Conservation (phyloP, 2,888 invertebrate genomes). For the Andrena hattorfiana region DNA sequence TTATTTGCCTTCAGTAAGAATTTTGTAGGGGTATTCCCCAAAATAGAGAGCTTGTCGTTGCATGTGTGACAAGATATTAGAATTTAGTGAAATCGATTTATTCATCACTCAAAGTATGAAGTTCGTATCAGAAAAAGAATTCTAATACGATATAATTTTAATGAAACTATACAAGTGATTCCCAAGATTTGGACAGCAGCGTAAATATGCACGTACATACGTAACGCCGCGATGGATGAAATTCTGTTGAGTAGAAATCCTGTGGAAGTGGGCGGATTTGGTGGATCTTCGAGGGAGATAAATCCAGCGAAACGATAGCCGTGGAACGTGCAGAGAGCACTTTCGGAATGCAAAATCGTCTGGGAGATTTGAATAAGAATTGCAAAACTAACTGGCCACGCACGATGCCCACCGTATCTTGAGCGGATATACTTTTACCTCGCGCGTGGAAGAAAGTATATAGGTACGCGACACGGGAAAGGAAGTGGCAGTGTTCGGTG, state of each 20-base stretch:
- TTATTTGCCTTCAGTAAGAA: no score
- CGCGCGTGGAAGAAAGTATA: constrained; percentile 60
- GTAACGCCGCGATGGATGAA: neutral
- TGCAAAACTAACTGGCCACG: constrained; percentile 64
- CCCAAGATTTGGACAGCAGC: neutral
- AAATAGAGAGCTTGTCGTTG: no score
- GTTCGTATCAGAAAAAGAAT: no score
- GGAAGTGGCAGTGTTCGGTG: constrained; percentile 59
- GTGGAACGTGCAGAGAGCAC: constrained; percentile 3
- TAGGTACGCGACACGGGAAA: constrained; percentile 50
- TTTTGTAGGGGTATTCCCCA: no score
- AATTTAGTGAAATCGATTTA: no score
- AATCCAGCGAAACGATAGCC: constrained; percentile 9
- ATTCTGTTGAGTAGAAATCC: neutral
- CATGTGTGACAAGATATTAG: no score
- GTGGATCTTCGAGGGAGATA: constrained; percentile 38
- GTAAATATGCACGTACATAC: neutral
- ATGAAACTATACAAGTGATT: neutral
- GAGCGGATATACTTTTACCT: constrained; percentile 63
- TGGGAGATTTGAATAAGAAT: constrained; percentile 59
- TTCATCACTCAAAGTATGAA: no score
- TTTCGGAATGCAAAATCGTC: constrained; percentile 55
- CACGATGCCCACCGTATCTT: constrained; percentile 43
- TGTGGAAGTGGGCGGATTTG: constrained; percentile 34
- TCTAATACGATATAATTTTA: no score